Base-by-base conservation (phyloP, 2,797 vertebrate genomes). In the Mus spretus region DNA sequence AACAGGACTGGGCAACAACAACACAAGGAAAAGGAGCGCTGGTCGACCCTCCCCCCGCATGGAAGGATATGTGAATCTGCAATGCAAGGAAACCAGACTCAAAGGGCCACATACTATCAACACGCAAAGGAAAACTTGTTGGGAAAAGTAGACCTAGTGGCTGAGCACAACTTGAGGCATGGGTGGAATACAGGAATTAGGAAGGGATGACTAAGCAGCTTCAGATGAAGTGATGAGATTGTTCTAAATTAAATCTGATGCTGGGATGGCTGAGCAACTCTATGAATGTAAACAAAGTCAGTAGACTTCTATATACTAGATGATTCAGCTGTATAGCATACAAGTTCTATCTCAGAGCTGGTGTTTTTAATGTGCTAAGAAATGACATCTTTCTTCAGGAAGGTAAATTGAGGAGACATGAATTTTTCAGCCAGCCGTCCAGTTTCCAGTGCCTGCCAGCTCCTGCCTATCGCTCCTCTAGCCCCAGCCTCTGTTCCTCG, bases 1-100 rank as follows among this genome's bases (percentile, higher is more conserved):
- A 93, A 57, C 47, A 89, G 74, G 55, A 92, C 8, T 96, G 88
- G 82, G 31, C n/a, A 87, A 81, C 44, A 90, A 50, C 53, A 80
- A 67, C 37, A 74, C 55, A n/a, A 53, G 13, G 72, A 96, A 94
- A 87, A 80, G 72, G 65, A 77, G 47, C 59, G 70, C 14, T 40
- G 37, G 57, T 20, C 6, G 17, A 0, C 28, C 14, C 11, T 65
- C 50, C 61, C 19, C 17, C 61, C 15, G 65, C 40, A 75, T 3
- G 24, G 53, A 67, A 31, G 19, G 65, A 57, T 7, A 9, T 28
- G 7, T 19, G 53, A 84, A 81, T 77, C 74, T 24, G 61, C 28
- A 40, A 40, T 14, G 37, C 20, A 82, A 95, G 90, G 78, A 83
- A 70, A 44, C 14, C 11, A 34, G 59, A 86, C 86, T 82, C 55